Conservation (phyloP, 1,140 invertebrate genomes). For the Atta colombica region DNA sequence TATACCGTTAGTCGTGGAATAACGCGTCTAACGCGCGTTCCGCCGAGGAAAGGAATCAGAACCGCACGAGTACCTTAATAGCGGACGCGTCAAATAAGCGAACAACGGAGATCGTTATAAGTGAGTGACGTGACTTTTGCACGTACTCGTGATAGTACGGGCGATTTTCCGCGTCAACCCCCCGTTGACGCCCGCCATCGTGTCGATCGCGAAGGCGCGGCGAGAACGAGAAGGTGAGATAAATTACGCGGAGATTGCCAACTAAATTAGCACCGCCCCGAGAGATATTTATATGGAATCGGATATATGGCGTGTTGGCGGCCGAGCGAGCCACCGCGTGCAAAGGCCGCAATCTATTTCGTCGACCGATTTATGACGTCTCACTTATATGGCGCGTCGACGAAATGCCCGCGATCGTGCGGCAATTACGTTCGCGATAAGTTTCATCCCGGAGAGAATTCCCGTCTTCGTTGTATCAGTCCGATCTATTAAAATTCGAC, state of each 20-base stretch:
- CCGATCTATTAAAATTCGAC: neutral
- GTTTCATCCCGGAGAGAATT: conserved; percentile 13
- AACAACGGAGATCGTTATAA: conserved; percentile 60
- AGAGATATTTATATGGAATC: conserved; percentile 65
- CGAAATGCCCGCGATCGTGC: conserved; percentile 14
- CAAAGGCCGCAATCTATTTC: conserved; percentile 56
- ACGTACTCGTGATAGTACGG: neutral
- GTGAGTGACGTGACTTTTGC: conserved; percentile 46
- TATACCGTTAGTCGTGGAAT: conserved; percentile 60
- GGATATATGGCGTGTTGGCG: conserved; percentile 38
- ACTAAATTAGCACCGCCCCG: conserved; percentile 62
- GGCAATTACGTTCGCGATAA: conserved; percentile 47
- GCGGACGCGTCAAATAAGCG: conserved; percentile 1
- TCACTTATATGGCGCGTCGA: conserved; percentile 35
- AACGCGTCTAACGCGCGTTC: conserved; percentile 52
- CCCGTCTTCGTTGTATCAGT: neutral
- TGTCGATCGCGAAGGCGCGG: neutral
- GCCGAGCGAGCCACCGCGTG: conserved; percentile 16
- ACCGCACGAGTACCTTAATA: conserved; percentile 45
- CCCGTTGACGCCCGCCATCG: neutral
- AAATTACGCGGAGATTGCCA: conserved; percentile 64
- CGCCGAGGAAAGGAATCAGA: conserved; percentile 23
- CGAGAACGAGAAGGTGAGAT: conserved; percentile 7
- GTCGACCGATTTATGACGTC: conserved; percentile 59
- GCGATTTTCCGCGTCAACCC: conserved; percentile 32